phyloP scores from a whole-genome alignment of 2,888 invertebrate species.

The Drosophila koepferae region DNA sequence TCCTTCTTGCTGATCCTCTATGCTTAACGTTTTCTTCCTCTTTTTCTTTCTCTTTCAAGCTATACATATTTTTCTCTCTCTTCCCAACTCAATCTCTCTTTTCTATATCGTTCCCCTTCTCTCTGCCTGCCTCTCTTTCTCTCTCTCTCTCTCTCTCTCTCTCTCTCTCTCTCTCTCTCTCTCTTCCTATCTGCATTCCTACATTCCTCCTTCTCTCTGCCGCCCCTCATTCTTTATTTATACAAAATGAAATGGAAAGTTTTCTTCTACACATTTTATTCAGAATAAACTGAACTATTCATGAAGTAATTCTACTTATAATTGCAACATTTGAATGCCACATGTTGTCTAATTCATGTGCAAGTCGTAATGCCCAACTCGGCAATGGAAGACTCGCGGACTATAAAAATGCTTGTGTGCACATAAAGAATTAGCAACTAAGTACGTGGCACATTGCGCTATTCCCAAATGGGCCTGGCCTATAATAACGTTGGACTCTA shows the following conservation, averaged over 20 bases:
- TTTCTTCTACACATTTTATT: not conserved
- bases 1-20: too few species aligned
- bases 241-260: slow-evolving; percentile 1
- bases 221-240: not conserved
- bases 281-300: slow-evolving; percentile 1
- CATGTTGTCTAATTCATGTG: slow-evolving; percentile 23
- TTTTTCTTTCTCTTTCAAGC: too few species aligned
- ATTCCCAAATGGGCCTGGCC: slow-evolving; percentile 70
- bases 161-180: not conserved
- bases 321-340: slow-evolving; percentile 14
- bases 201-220: not conserved
- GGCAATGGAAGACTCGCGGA: slow-evolving; percentile 4
- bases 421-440: slow-evolving; percentile 76
- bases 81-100: not conserved
- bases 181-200: not conserved
- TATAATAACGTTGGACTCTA: slow-evolving; percentile 56
- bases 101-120: not conserved
- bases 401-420: slow-evolving; percentile 69
- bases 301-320: not conserved
- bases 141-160: not conserved
- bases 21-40: too few species aligned
- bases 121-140: not conserved
- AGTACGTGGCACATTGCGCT: slow-evolving; percentile 74
- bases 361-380: slow-evolving; percentile 15
- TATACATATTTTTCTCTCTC: not conserved